These are phyloP conservation scores for Ophthalmolycus amberensis DNA, from an alignment of 2,113 vertebrate species.

Conservation along the genomic window DNA sequence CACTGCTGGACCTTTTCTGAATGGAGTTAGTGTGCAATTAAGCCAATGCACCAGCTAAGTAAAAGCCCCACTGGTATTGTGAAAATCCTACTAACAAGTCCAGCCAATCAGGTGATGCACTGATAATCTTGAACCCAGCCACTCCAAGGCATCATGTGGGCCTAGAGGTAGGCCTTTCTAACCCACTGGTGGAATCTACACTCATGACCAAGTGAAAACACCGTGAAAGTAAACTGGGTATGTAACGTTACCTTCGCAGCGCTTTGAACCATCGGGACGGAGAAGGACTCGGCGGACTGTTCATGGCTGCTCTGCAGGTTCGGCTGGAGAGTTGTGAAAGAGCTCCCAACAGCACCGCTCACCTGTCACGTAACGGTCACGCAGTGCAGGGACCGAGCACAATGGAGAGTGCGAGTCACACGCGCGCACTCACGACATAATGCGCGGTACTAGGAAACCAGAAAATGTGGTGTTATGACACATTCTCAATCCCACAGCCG, in stretches of 20 bases:
- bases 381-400: not conserved
- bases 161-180: not conserved
- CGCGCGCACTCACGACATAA: constrained; percentile 41
- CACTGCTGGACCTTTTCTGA: constrained; percentile 37
- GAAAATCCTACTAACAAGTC: constrained; percentile 44
- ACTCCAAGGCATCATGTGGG: not conserved
- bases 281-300: constrained; percentile 69
- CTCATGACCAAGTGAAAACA: not conserved
- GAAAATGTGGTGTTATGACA: not conserved
- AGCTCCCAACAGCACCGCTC: not conserved
- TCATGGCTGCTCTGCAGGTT: constrained; percentile 53
- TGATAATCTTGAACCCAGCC: not conserved
- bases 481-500: not conserved
- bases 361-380: not conserved
- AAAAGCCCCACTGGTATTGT: constrained; percentile 28
- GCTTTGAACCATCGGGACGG: constrained; percentile 76
- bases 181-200: not conserved
- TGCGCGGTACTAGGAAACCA: not conserved
- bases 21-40: constrained; percentile 30
- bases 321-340: not conserved
- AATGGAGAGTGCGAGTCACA: not conserved
- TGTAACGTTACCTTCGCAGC: constrained; percentile 70
- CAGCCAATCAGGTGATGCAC: constrained; percentile 63
- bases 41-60: constrained; percentile 27
- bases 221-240: not conserved